Evolutionary conservation across 2,113 vertebrate genomes (phyloP), one percentile per base, ranked within the genome.

Genomic region (Tringa solitaria): DNA sequence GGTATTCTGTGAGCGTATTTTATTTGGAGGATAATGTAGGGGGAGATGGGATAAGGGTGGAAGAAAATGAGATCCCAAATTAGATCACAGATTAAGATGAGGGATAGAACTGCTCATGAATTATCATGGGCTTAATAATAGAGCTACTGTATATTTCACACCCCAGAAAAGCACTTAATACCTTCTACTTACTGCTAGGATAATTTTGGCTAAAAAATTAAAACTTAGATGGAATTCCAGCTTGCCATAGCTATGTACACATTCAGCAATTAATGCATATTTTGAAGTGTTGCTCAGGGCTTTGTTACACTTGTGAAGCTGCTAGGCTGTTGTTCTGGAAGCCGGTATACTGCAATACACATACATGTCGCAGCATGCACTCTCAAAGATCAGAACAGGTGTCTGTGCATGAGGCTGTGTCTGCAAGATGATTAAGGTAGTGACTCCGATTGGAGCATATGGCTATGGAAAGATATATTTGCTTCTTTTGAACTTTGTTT

Each of bases 1-100:
- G 82, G 90, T 97, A 77, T 97, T 97, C 70, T 80, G 59, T 85
- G 70, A 94, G 41, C 10, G 45, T 84, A 94, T 97, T 98, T 98
- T 96, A 95, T 97, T 96, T 96, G 92, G 68, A 92, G 83, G 85
- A 73, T 90, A 89, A 96, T 89, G 82, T 60, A 89, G 74, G 41
- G 83, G 87, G 92, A 91, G 93, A 96, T 89, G 46, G 84, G 73
- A 92, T 87, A 84, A 96, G 73, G 79, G 48, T 41, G 70, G 65
- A 89, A 93, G 69, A 84, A 96, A 97, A 97, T 79, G 64, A 81
- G 69, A 92, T 87, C 80, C 83, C 56, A 87, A 94, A 96, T 97
- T 95, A 97, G 93, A 93, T 85, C 67, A 70, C 45, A 95, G 87
- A 94, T 95, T 96, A 97, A 46, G 90, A 70, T 37, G 53, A 95